Percentiles rank a stretch among this genome's conserved stretches.
Conservation (phyloP, 2,797 vertebrate species). For the Sciaenops ocellatus region DNA sequence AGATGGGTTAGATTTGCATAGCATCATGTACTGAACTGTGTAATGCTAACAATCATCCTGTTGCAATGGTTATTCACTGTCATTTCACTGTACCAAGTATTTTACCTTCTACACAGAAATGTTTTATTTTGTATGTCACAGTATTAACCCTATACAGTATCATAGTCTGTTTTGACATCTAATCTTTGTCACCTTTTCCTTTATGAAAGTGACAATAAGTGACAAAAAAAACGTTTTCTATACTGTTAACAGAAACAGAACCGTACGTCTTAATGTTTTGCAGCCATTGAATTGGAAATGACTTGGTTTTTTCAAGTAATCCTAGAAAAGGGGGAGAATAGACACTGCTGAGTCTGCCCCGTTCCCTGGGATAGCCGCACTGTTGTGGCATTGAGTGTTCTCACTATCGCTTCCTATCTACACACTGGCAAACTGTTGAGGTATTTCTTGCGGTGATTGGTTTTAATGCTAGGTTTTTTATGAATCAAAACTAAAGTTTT, state of each 20-base stretch:
- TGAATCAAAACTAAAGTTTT: slow-evolving; percentile 87
- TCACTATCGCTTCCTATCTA: slow-evolving; percentile 99
- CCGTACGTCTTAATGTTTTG: slow-evolving; percentile 99
- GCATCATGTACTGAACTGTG: slow-evolving; percentile 79
- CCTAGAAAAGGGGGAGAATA: slow-evolving; percentile 99
- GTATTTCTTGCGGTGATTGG: slow-evolving; percentile 99
- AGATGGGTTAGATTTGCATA: slow-evolving; percentile 70
- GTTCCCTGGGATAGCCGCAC: slow-evolving; percentile 99
- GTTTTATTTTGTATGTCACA: slow-evolving; percentile 87
- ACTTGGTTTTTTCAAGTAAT: slow-evolving; percentile 99
- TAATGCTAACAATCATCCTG: slow-evolving; percentile 84
- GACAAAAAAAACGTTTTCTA: slow-evolving; percentile 84
- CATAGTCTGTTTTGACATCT: slow-evolving; percentile 88
- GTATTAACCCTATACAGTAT: slow-evolving; percentile 85
- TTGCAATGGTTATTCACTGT: slow-evolving; percentile 86
- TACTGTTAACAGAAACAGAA: slow-evolving; percentile 90
- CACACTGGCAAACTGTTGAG: slow-evolving; percentile 99
- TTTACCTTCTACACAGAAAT: slow-evolving; percentile 82
- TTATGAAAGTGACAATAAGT: slow-evolving; percentile 90
- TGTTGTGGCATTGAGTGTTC: slow-evolving; percentile 99
- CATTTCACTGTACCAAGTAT: slow-evolving; percentile 82
- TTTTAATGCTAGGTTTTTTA: slow-evolving; percentile 99
- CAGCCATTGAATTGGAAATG: slow-evolving; percentile 99
- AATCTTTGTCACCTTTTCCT: slow-evolving; percentile 94
- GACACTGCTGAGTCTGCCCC: slow-evolving; percentile 99